Evolutionary conservation across 2,797 vertebrate genomes (phyloP).

Genomic region (Acanthornis magna): DNA sequence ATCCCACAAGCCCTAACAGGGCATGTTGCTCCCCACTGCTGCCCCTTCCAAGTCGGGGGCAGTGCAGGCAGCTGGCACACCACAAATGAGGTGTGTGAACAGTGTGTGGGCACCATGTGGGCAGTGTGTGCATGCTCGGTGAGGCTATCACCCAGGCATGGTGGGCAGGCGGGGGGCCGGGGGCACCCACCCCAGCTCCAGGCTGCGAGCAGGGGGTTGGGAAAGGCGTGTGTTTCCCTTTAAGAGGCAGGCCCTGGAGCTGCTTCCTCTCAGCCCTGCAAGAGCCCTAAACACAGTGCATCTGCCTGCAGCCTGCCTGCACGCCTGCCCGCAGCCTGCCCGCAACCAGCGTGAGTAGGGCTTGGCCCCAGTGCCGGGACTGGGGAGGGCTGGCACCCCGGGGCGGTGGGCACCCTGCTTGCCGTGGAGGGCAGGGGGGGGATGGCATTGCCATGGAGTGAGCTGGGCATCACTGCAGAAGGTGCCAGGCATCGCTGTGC

Average conservation of each 20-base stretch:
- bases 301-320: constrained; percentile 44
- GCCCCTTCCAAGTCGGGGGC: fast-evolving
- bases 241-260: constrained; percentile 73
- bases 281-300: constrained; percentile 64
- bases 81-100: background rate
- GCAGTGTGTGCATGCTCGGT: fast-evolving
- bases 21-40: background rate
- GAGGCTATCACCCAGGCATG: background rate
- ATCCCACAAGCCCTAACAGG: background rate
- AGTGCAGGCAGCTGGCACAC: background rate
- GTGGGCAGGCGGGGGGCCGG: background rate
- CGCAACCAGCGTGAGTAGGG: constrained; percentile 52
- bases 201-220: constrained; percentile 5
- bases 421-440: background rate
- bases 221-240: constrained; percentile 72
- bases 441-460: background rate
- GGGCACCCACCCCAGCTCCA: constrained; percentile 15
- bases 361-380: background rate
- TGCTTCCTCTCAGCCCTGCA: constrained; percentile 63
- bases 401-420: background rate
- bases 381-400: background rate
- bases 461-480: background rate
- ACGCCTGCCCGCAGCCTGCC: constrained; percentile 21
- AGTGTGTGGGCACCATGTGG: background rate
- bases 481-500: background rate